These are phyloP conservation scores for Leptinotarsa peninsularis DNA, from an alignment of 2,888 invertebrate species.

Conservation along the genomic window DNA sequence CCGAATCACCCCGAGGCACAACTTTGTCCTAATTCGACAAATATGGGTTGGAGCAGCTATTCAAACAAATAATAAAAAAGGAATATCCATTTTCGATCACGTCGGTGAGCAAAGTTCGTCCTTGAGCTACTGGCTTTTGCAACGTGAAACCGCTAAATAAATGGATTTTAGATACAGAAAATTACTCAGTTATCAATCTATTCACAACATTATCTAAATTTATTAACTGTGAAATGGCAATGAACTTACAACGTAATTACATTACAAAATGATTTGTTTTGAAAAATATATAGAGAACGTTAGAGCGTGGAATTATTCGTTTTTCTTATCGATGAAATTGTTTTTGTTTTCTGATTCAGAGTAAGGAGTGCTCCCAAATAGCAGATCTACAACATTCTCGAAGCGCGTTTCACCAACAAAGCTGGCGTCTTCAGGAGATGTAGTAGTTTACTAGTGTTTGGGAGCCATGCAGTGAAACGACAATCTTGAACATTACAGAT, in stretches of 20 bases:
- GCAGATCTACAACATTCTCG: too few relatives aligned
- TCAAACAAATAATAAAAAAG: neutral
- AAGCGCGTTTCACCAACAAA: too few relatives aligned
- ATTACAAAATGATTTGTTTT: neutral
- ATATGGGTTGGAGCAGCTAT: slow-evolving; percentile 17
- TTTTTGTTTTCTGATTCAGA: too few relatives aligned
- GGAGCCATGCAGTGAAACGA: too few relatives aligned
- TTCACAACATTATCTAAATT: neutral
- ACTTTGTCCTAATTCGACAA: slow-evolving; percentile 18
- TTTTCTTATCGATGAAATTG: too few relatives aligned
- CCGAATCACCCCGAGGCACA: neutral
- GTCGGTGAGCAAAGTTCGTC: neutral
- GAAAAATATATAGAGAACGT: too few relatives aligned
- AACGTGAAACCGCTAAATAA: neutral
- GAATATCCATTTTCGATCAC: slow-evolving; percentile 2
- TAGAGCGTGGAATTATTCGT: too few relatives aligned
- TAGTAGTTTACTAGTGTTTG: too few relatives aligned
- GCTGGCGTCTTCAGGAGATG: too few relatives aligned
- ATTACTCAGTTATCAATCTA: neutral
- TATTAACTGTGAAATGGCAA: neutral
- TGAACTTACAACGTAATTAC: slow-evolving; percentile 3
- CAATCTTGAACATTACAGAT: too few relatives aligned
- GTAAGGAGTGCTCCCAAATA: too few relatives aligned
- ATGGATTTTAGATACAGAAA: neutral
- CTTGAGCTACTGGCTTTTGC: slow-evolving; percentile 12